phyloP scores from a whole-genome alignment of 2,797 vertebrate species.

The Microctenopoma lineatum region DNA sequence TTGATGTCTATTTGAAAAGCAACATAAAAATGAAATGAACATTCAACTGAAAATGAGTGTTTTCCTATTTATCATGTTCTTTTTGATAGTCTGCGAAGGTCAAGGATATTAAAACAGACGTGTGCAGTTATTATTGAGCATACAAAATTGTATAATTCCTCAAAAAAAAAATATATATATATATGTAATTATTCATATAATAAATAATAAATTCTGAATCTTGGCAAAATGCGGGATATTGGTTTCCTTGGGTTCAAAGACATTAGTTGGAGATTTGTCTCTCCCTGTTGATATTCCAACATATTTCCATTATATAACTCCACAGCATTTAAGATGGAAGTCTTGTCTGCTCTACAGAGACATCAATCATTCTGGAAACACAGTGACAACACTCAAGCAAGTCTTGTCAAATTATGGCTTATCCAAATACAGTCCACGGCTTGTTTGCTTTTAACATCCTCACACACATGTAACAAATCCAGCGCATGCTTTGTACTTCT shows the following conservation, averaged over 20 bases:
- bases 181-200: too few species aligned
- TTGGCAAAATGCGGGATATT: background rate
- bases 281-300: constrained; percentile 14
- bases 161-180: too few species aligned
- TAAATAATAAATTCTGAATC: background rate
- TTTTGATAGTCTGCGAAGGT: background rate
- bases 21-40: too few species aligned
- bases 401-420: background rate
- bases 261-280: constrained; percentile 27
- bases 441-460: background rate
- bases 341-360: constrained; percentile 4
- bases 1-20: background rate
- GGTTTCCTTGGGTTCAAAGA: constrained; percentile 23
- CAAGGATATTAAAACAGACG: constrained; percentile 8
- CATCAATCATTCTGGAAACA: constrained; percentile 12
- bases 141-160: background rate
- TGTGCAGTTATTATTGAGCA: background rate
- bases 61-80: background rate
- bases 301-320: constrained; percentile 13
- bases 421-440: background rate
- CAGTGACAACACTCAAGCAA: background rate
- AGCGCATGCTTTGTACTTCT: too few species aligned
- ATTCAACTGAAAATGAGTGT: background rate
- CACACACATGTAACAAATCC: background rate
- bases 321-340: constrained; percentile 30